Conservation (phyloP, 1,140 invertebrate genomes). For the Drosophila bocki region DNA sequence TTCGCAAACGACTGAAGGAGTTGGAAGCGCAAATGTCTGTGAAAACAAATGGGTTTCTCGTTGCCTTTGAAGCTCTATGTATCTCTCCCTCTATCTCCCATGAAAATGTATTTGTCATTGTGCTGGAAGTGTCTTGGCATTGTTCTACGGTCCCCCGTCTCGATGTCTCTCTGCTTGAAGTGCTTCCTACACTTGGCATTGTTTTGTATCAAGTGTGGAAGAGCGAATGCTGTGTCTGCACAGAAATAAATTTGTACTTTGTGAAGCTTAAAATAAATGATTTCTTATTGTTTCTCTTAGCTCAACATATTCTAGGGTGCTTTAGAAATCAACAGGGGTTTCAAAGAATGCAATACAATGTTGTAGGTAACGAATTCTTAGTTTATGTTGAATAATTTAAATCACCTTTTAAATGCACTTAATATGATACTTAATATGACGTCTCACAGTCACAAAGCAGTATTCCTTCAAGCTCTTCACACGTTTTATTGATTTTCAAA, state of each 20-base stretch:
- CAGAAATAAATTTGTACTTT: slow-evolving; percentile 6
- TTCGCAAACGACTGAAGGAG: slow-evolving; percentile 15
- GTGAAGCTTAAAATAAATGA: not conserved
- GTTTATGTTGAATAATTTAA: not conserved
- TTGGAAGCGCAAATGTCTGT: slow-evolving; percentile 51
- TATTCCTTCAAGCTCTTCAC: not conserved
- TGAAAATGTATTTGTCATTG: slow-evolving; percentile 86
- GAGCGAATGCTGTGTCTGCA: slow-evolving; percentile 26
- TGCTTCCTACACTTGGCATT: slow-evolving; percentile 58
- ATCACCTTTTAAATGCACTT: not conserved
- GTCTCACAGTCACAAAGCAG: not conserved
- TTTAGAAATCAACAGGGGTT: not conserved
- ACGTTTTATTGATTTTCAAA: not conserved
- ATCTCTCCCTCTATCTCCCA: slow-evolving; percentile 57
- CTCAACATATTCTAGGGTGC: not conserved
- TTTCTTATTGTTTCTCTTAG: not conserved
- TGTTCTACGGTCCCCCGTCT: slow-evolving; percentile 45
- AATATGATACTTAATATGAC: not conserved
- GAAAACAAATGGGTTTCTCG: slow-evolving; percentile 81
- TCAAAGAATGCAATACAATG: accelerated
- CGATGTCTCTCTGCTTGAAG: slow-evolving; percentile 47
- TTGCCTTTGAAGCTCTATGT: slow-evolving; percentile 73
- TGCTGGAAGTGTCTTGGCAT: slow-evolving; percentile 85
- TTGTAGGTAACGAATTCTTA: not conserved
- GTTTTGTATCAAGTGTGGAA: slow-evolving; percentile 59